phyloP scores from a whole-genome alignment of 1,140 invertebrate species.

The Drosophila funebris region DNA sequence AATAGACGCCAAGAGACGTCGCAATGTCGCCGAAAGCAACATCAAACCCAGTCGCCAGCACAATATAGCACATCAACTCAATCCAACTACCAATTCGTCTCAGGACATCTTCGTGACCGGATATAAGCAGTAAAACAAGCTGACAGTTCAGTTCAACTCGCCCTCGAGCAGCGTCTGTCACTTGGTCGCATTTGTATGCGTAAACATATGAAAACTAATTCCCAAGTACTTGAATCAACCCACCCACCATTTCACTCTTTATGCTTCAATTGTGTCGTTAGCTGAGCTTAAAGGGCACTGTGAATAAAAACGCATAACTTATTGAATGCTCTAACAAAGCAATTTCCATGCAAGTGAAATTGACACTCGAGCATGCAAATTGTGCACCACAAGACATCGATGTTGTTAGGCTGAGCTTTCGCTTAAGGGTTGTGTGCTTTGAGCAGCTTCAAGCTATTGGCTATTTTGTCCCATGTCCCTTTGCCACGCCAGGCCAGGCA shows the following conservation, averaged over 20 bases:
- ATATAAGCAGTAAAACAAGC: conserved; percentile 78
- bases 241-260: not conserved
- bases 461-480: conserved; percentile 3
- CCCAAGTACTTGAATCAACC: not conserved
- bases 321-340: conserved; percentile 31
- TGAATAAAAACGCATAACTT: conserved; percentile 30
- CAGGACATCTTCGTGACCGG: conserved; percentile 44
- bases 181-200: not conserved
- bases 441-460: not conserved
- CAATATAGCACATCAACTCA: not conserved
- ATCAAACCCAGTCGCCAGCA: conserved; percentile 20
- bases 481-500: too few species aligned
- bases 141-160: conserved; percentile 59
- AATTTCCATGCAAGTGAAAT: conserved; percentile 9
- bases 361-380: conserved; percentile 47
- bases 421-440: conserved; percentile 4
- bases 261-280: conserved; percentile 9
- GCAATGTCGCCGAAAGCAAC: conserved; percentile 45
- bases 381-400: conserved; percentile 45
- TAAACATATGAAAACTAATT: conserved; percentile 48
- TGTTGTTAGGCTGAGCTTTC: not conserved
- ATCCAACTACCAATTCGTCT: not conserved
- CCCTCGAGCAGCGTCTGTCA: conserved; percentile 15
- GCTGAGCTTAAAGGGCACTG: not conserved
- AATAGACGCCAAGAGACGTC: conserved; percentile 67